phyloP scores from a whole-genome alignment of 2,888 invertebrate species.

The Troilus luridus region DNA sequence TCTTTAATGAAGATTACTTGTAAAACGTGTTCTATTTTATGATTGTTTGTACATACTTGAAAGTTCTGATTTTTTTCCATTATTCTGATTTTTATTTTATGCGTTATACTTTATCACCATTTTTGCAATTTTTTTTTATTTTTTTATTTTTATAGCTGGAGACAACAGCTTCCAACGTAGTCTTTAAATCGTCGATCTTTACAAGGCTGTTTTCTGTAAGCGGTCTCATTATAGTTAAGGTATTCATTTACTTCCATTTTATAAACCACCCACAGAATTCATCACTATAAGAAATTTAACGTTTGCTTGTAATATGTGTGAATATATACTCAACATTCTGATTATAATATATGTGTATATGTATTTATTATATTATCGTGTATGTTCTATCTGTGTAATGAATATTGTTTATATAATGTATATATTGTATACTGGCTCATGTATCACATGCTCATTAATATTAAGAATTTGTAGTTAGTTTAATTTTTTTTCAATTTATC shows the following conservation, averaged over 20 bases:
- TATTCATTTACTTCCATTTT: constrained; percentile 49
- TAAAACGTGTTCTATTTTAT: neutral
- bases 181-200: constrained; percentile 18
- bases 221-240: constrained; percentile 13
- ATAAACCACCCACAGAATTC: constrained; percentile 27
- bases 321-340: constrained; percentile 44
- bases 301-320: constrained; percentile 46
- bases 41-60: neutral
- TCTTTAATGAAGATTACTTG: constrained; percentile 10
- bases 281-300: constrained; percentile 35
- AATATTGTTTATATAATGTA: constrained; percentile 60
- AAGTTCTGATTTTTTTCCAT: neutral
- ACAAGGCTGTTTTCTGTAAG: constrained; percentile 26
- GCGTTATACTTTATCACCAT: neutral
- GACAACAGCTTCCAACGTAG: constrained; percentile 31
- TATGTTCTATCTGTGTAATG: constrained; percentile 46
- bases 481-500: neutral
- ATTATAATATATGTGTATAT: constrained; percentile 57
- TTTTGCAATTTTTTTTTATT: neutral
- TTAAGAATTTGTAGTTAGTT: constrained; percentile 59
- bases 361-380: constrained; percentile 53
- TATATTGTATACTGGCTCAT: constrained; percentile 63
- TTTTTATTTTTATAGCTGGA: constrained; percentile 3
- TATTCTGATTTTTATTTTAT: neutral
- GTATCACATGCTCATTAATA: constrained; percentile 63